Base-by-base conservation (phyloP, 2,888 invertebrate genomes). In the Eubasilissa splendida region DNA sequence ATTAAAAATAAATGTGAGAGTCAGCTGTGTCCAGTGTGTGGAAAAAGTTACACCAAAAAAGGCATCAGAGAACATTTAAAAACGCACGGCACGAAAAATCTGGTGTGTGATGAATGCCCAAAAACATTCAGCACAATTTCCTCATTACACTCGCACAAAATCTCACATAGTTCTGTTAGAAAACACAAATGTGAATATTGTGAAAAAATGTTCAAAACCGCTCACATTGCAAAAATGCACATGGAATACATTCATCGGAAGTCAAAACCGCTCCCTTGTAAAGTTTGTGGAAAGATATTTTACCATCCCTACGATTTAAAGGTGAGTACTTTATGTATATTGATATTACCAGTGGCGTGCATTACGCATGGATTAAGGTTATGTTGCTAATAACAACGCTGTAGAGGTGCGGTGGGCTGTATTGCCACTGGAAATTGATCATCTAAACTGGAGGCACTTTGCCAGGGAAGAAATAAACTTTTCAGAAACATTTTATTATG, bases 211-310 rank as follows among this genome's bases (percentile, higher is more conserved):
- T 75, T 60, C 14, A 75, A 75, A 75, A 75, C 75, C 4, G 60
- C 52, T 12, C 50, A 60, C 42, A 42, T 60, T 9, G 59, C 75
- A 22, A 75, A 75, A 10, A 22, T 75, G 14, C 75, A 75, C 31
- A 75, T 75, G 75, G 60, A 75, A 22, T 75, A 75, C 50, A 60
- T 75, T 14, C 75, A 75, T 22, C 33, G 52, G 7, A 75, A 75
- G 11, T 50, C 52, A 22, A 75, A 75, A 42, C 75, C 75, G 8
- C 59, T 60, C 14, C 60, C 75, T 4, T 75, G 75, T 31, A 14
- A 59, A 11, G 11, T 75, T 22, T 75, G 75, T 8, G 52, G 60
- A 11, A 75, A 75, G 50, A 60, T 75, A 8, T 75, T 75, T 50
- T 75, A 75, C n/a, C 60, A 11, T 52, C 75, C 10, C 52, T 60